These are phyloP conservation scores for Schlechtendalia chinensis DNA, from an alignment of 1,140 invertebrate genomes.

Conservation along the genomic window DNA sequence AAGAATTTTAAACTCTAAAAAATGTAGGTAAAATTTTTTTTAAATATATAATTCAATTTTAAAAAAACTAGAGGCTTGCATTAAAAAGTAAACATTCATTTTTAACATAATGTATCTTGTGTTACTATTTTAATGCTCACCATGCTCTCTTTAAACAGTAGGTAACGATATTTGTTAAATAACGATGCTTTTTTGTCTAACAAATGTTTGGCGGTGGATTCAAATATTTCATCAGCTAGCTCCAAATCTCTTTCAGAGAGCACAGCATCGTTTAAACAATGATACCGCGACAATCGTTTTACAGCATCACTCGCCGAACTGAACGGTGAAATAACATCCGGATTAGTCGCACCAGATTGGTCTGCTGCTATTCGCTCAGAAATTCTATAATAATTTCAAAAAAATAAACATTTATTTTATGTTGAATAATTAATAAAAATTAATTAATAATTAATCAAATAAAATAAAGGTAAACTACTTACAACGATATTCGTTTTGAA, in stretches of 20 bases:
- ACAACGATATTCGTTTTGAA: slow-evolving; percentile 53
- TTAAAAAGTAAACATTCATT: too few relatives aligned
- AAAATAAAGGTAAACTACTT: slow-evolving; percentile 40
- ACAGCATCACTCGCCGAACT: slow-evolving; percentile 72
- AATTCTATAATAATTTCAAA: slow-evolving; percentile 58
- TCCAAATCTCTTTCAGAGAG: slow-evolving; percentile 66
- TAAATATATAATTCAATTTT: too few relatives aligned
- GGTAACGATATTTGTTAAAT: slow-evolving; percentile 74
- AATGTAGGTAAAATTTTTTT: too few relatives aligned
- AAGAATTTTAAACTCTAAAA: too few relatives aligned
- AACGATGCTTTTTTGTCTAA: slow-evolving; percentile 73
- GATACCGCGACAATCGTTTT: slow-evolving; percentile 76
- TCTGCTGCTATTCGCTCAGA: slow-evolving; percentile 76
- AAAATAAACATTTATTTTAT: too few relatives aligned
- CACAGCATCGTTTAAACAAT: slow-evolving; percentile 73
- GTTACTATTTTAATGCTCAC: slow-evolving; percentile 59
- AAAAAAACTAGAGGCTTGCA: too few relatives aligned
- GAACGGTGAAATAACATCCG: slow-evolving; percentile 77
- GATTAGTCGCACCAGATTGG: slow-evolving; percentile 72
- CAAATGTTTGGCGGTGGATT: slow-evolving; percentile 70
- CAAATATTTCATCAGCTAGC: slow-evolving; percentile 76
- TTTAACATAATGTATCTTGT: too few relatives aligned
- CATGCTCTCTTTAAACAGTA: slow-evolving; percentile 81
- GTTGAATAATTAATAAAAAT: too few relatives aligned
- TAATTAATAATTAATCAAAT: too few relatives aligned